Evolutionary conservation across 2,113 vertebrate species (phyloP).

Genomic region (Forbesichthys agassizii): DNA sequence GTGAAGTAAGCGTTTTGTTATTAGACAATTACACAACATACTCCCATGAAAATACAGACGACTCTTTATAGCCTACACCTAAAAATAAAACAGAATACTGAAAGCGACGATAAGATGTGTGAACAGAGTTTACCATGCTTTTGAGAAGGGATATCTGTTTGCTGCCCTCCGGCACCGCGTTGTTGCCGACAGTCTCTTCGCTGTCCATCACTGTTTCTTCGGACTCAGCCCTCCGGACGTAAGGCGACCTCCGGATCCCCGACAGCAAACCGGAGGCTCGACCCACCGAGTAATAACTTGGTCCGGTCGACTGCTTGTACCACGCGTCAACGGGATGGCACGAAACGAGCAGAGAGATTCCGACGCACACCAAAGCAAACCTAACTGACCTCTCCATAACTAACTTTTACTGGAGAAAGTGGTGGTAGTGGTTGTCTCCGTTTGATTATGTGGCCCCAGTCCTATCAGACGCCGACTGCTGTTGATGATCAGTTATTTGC

Average conservation of each 20-base stretch:
- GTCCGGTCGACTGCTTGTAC: constrained; percentile 81
- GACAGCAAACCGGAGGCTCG: constrained; percentile 85
- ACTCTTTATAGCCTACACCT: not conserved
- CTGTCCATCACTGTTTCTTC: constrained; percentile 49
- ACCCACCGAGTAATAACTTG: constrained; percentile 81
- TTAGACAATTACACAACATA: no score
- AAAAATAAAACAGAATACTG: not conserved
- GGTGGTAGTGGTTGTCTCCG: not conserved
- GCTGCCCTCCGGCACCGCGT: constrained; percentile 23
- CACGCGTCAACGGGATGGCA: constrained; percentile 73
- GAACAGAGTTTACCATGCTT: constrained; percentile 74
- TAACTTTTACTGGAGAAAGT: constrained; percentile 25
- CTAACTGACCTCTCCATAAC: constrained; percentile 65
- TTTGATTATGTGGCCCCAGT: not conserved
- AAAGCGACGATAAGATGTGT: not conserved
- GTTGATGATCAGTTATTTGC: constrained; percentile 7
- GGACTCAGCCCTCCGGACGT: constrained; percentile 70
- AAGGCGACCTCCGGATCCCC: constrained; percentile 75
- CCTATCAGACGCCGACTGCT: not conserved
- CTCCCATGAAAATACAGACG: not conserved
- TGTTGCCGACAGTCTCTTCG: constrained; percentile 52
- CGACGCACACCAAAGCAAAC: constrained; percentile 69
- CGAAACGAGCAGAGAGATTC: constrained; percentile 76
- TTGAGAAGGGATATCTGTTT: constrained; percentile 65
- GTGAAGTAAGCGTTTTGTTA: no score